Percentiles rank a stretch among this genome's conserved stretches.
These are phyloP conservation scores for Helicoverpa assulta DNA, from an alignment of 2,888 invertebrate genomes.

Conservation along the genomic window DNA sequence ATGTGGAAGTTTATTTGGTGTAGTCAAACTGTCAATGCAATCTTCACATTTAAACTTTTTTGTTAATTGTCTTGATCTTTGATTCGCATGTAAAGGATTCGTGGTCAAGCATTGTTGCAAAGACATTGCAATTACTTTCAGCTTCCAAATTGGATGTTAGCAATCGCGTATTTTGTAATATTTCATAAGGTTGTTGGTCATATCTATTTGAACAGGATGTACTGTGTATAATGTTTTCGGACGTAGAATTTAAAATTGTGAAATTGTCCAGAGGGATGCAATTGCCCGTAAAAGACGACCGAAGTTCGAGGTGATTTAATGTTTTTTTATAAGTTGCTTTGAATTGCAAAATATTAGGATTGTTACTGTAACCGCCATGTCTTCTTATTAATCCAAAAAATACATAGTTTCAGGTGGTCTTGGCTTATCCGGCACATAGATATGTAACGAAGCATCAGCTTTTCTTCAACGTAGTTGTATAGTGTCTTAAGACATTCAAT, in stretches of 20 bases:
- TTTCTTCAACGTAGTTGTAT: constrained; percentile 26
- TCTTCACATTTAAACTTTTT: too few species aligned
- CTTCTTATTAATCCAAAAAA: constrained; percentile 31
- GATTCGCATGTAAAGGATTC: constrained; percentile 6
- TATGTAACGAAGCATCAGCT: constrained; percentile 27
- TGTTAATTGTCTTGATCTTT: constrained; percentile 19
- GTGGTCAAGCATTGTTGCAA: constrained; percentile 20
- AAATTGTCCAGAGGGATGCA: constrained; percentile 49
- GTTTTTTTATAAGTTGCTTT: constrained; percentile 19
- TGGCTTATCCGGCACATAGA: constrained; percentile 47
- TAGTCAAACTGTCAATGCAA: too few species aligned
- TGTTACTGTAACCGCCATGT: constrained; percentile 37
- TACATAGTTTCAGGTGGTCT: constrained; percentile 49
- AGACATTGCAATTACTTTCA: constrained; percentile 40
- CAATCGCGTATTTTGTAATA: constrained; percentile 16
- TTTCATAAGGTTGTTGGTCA: constrained; percentile 19
- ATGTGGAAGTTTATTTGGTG: constrained; percentile 37
- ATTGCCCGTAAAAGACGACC: constrained; percentile 41
- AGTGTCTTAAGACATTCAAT: constrained; percentile 41
- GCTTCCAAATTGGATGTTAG: constrained; percentile 32
- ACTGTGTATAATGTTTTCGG: constrained; percentile 7
- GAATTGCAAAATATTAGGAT: constrained; percentile 27
- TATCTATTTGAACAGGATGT: too few species aligned
- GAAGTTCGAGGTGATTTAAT: constrained; percentile 32
- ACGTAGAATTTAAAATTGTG: constrained; percentile 10